phyloP scores from a whole-genome alignment of 1,140 invertebrate genomes.

The Lepidotrigona ventralis region DNA sequence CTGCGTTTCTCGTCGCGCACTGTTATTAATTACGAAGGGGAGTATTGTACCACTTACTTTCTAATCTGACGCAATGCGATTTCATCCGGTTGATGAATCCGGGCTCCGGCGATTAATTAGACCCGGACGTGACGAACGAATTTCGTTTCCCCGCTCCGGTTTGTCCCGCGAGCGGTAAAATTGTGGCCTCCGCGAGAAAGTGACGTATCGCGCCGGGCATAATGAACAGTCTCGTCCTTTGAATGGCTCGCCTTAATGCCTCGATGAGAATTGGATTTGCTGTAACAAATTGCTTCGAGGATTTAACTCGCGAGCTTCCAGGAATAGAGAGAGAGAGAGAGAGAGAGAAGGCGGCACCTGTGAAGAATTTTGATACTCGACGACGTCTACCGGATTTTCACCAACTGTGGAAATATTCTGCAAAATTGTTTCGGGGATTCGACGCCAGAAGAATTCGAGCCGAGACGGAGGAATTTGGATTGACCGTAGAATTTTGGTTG shows the following conservation, averaged over 20 bases:
- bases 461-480: background rate
- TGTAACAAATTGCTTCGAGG: background rate
- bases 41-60: constrained; percentile 30
- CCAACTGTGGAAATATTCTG: background rate
- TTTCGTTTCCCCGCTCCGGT: background rate
- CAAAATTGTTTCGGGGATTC: background rate
- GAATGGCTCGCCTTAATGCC: constrained; percentile 4
- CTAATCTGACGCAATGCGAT: constrained; percentile 14
- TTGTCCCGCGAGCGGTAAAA: background rate
- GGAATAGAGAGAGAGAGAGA: background rate
- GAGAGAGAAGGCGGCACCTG: background rate
- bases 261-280: background rate
- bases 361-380: background rate
- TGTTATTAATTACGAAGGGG: constrained; percentile 5
- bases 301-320: background rate
- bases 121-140: background rate
- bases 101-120: constrained; percentile 9
- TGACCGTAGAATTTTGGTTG: background rate
- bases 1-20: too few species aligned
- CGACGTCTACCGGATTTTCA: background rate
- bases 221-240: background rate
- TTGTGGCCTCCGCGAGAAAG: background rate
- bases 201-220: background rate
- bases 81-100: background rate
- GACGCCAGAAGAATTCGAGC: background rate